A percentile compares a stretch with the other conserved stretches of the same genome.
phyloP scores from a whole-genome alignment of 1,140 invertebrate species.

The Temnothorax curvispinosus region DNA sequence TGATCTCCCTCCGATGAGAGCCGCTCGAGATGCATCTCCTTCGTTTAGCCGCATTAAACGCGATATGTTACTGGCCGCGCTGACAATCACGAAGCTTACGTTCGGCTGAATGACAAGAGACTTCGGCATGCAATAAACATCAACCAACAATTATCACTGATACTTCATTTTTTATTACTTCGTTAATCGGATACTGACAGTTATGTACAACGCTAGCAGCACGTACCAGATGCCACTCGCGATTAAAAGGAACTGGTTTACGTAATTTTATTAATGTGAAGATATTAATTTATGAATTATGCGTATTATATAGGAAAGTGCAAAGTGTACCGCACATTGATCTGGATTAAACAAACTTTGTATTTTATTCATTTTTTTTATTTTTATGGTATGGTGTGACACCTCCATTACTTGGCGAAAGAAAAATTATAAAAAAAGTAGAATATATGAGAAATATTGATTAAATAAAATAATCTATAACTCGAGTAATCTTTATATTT shows the following conservation, averaged over 20 bases:
- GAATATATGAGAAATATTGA: neutral
- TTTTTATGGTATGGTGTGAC: neutral
- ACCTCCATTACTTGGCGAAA: neutral
- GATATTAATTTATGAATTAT: neutral
- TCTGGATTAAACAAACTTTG: neutral
- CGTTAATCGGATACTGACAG: constrained; percentile 31
- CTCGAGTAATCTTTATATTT: neutral
- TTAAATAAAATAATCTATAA: neutral
- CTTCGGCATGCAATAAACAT: constrained; percentile 66
- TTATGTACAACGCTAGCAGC: constrained; percentile 32
- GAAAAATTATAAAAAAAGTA: neutral
- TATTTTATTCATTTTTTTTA: neutral
- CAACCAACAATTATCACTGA: constrained; percentile 28
- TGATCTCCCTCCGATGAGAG: constrained; percentile 13
- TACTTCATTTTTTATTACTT: neutral
- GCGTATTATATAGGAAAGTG: neutral
- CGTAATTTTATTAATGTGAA: neutral
- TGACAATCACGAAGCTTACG: constrained; percentile 64
- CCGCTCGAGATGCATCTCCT: neutral
- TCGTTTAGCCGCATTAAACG: neutral
- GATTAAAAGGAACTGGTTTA: neutral
- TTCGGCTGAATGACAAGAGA: constrained; percentile 29
- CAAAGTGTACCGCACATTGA: neutral
- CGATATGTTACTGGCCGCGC: constrained; percentile 27
- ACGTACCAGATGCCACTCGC: neutral